A percentile compares a stretch with the other conserved stretches of the same genome.
These are phyloP conservation scores for Melospiza melodia DNA, from an alignment of 2,113 vertebrate genomes.

Conservation along the genomic window DNA sequence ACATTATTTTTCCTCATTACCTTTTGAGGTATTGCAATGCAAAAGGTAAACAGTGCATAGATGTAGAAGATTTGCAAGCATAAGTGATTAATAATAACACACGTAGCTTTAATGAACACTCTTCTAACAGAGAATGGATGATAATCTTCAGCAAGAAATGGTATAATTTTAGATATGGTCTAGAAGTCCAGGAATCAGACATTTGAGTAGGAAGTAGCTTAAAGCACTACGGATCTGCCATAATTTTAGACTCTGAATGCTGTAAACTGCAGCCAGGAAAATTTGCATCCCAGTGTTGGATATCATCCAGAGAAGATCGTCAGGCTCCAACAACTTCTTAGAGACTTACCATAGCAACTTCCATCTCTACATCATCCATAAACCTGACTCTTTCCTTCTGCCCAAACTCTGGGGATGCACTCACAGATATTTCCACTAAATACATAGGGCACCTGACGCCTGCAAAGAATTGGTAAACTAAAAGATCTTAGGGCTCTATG, in stretches of 20 bases:
- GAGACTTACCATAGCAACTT: slow-evolving; percentile 2
- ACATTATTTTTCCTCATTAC: not conserved
- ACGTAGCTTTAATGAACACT: not conserved
- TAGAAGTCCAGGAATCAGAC: not conserved
- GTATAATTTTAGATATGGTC: not conserved
- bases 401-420: not conserved
- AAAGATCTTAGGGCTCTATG: not conserved
- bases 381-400: not conserved
- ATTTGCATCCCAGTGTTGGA: not conserved
- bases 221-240: not conserved
- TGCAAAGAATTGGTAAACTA: not conserved
- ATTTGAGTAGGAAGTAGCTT: not conserved
- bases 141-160: not conserved
- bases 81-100: not conserved
- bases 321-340: not conserved
- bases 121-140: not conserved
- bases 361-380: not conserved
- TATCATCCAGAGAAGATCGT: not conserved
- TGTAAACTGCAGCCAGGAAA: slow-evolving; percentile 7
- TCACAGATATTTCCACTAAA: not conserved
- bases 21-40: not conserved
- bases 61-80: not conserved
- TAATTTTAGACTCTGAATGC: slow-evolving; percentile 8
- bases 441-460: not conserved
- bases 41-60: not conserved